Base-by-base conservation (phyloP, 2,888 invertebrate species). In the Andrena bicolor region DNA sequence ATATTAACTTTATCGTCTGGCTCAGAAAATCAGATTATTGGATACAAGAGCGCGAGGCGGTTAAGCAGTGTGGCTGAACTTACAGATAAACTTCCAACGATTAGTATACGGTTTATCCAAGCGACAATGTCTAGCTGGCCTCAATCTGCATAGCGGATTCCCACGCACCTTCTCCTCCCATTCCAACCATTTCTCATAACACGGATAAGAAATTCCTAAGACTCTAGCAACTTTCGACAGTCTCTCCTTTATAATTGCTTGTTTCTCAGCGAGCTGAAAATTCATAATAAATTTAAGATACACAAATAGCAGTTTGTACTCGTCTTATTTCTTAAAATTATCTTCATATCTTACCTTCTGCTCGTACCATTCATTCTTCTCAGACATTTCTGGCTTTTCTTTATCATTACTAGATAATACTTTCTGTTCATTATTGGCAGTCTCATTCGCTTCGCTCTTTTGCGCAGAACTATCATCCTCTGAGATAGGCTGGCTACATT, bases 81-180 rank as follows among this genome's bases (percentile, higher is more conserved):
- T 88, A 93, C 94, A 94, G 51, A 90, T 82, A 74, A 94, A 93
- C 75, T 93, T 93, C 93, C 93, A 94, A 56, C 94, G 91, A 86
- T 93, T 91, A 2, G 91, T 92, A 64, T 92, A 87, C 51, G 91
- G 90, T 61, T 90, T 90, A 58, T 91, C 88, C 51, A 92, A 88
- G 2, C 92, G 88, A 83, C 90, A 91, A 56, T 88, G 90, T 35
- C 90, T 88, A 6, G 92, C 88, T 20, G 90, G 84, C 71, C 91
- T 92, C 56, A 94, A 48, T 76, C 90, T 91, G 80, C 93, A 93
- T n/a, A 93, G 88, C 13, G 93, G 89, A 49, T 91, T 88, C 51
- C 92, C 90, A 79, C 87, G 84, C 68, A 85, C 77, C 16, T 87
- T 86, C 71, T 92, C 90, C 74, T 87, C 90, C 75, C 86, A 89